Percentiles rank a stretch among this genome's conserved stretches.
Conservation (phyloP, 2,113 vertebrate genomes). For the Podilymbus podiceps region DNA sequence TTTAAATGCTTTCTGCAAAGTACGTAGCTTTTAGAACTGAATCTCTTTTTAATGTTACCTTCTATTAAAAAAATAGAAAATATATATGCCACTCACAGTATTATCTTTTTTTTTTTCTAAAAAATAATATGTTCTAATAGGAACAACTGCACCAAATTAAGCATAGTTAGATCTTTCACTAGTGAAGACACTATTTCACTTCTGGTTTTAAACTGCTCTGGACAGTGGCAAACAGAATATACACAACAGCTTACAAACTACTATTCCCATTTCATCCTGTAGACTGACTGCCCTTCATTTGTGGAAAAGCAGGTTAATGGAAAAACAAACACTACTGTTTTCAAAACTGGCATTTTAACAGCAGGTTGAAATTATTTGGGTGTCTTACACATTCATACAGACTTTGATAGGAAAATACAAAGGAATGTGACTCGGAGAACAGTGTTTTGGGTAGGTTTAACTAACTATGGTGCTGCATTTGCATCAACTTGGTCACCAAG, state of each 20-base stretch:
- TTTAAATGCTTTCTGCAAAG: background rate
- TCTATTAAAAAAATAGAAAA: background rate
- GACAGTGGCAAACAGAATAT: background rate
- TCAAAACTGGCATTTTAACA: background rate
- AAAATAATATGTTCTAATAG: too few relatives aligned
- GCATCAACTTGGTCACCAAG: background rate
- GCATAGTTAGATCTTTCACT: background rate
- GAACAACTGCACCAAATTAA: background rate
- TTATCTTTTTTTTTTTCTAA: too few relatives aligned
- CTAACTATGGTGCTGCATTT: background rate
- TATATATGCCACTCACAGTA: background rate
- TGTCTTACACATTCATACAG: background rate
- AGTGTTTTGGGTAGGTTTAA: background rate
- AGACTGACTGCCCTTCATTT: background rate
- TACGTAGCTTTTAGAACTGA: background rate
- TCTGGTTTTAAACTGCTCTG: background rate
- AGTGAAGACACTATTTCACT: background rate
- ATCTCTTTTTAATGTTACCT: background rate
- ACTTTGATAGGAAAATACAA: background rate
- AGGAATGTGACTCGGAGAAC: background rate
- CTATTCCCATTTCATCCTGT: background rate
- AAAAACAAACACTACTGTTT: background rate
- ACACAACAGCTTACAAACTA: background rate
- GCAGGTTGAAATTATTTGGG: background rate
- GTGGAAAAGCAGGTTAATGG: background rate